These are phyloP conservation scores for Pholis gunnellus DNA, from an alignment of 2,113 vertebrate genomes.

Conservation along the genomic window DNA sequence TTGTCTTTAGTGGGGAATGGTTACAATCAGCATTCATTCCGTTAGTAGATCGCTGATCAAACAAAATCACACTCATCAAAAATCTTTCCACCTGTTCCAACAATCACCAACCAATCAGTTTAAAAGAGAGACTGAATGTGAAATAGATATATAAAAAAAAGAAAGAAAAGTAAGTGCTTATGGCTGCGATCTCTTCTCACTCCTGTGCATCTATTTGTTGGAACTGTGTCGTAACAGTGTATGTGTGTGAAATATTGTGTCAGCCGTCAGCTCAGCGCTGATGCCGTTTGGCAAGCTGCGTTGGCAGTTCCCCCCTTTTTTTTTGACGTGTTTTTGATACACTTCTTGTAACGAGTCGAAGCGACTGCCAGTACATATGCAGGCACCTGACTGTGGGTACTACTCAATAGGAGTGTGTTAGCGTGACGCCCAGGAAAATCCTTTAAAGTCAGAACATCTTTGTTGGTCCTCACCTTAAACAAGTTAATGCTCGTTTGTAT, in stretches of 20 bases:
- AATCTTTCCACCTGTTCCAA: neutral
- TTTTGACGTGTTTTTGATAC: conserved; percentile 24
- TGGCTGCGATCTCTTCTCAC: neutral
- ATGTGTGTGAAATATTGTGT: conserved; percentile 17
- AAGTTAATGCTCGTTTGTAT: neutral
- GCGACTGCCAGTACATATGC: neutral
- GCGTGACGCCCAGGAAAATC: neutral
- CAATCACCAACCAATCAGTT: neutral
- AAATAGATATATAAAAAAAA: neutral
- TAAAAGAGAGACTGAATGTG: neutral
- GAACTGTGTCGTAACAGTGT: conserved; percentile 8
- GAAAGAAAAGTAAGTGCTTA: neutral
- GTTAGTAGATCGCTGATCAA: neutral
- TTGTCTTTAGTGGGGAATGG: neutral
- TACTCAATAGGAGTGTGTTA: neutral
- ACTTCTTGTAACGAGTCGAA: conserved; percentile 25
- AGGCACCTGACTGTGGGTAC: neutral
- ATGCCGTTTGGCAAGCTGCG: neutral
- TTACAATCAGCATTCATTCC: neutral
- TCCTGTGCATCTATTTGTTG: conserved; percentile 18
- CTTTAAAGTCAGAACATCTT: neutral
- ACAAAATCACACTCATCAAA: neutral
- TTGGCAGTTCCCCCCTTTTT: conserved; percentile 11
- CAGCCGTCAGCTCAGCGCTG: conserved; percentile 45
- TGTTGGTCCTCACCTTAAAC: neutral